Evolutionary conservation across 2,113 vertebrate genomes (phyloP), one percentile per base, ranked within the genome.

Genomic region (Strigops habroptila): DNA sequence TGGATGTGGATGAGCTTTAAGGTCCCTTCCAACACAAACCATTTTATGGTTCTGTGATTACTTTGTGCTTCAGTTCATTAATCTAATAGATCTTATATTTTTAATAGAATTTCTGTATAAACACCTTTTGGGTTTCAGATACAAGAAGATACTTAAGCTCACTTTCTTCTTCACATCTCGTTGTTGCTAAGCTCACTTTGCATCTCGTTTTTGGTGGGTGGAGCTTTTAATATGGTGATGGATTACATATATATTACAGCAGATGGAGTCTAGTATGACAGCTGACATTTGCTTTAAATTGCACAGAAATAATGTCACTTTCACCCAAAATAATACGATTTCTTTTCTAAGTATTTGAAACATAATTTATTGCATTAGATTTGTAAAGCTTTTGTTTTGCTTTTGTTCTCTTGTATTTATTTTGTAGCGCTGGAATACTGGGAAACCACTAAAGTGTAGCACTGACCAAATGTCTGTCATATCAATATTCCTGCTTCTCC

Each of bases 131-230:
- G 24, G 67, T 69, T 94, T 96, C 39, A 80, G 49, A 37, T 31
- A 52, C 41, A 88, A 85, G 65, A 88, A 86, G 64, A 64, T 64
- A 67, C 19, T 91, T 90, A 90, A 91, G 48, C 35, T 76, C 51
- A 85, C 39, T 19, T 82, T 95, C 48, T 94, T 95, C 94, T 97
- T 98, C 94, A 92, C 68, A 91, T 98, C 97, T 98, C 96, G 22
- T 95, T 98, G 98, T 98, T 98, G 98, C 98, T 98, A 98, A 97
- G 97, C 97, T 97, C 93, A 96, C 90, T 97, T 97, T 97, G 89
- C 97, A 97, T 97, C 88, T 88, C 80, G 96, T 94, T 93, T 97
- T 97, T 97, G 95, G 88, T 92, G 96, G 97, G 95, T 97, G 75
- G 93, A 96, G 79, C 93, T 95, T 96, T 96, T 91, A 96, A 49